These are phyloP conservation scores for Numenius phaeopus DNA, from an alignment of 2,797 vertebrate genomes.

Conservation along the genomic window DNA sequence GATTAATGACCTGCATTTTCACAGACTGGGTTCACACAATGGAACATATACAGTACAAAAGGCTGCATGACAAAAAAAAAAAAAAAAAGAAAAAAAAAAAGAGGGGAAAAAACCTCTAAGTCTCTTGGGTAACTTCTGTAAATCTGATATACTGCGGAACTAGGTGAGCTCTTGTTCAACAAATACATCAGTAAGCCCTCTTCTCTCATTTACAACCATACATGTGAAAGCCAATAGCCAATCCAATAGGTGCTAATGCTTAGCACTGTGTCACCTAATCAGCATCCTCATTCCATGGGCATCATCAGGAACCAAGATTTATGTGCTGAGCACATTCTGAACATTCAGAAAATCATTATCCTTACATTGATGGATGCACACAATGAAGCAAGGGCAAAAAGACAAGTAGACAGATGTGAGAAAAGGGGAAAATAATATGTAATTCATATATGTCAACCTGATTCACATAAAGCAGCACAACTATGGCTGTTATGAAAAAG, in stretches of 20 bases:
- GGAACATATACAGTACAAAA: not conserved
- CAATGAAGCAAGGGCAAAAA: not conserved
- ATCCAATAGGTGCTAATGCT: not conserved
- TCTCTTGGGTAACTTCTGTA: not conserved
- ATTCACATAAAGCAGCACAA: not conserved
- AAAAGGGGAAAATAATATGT: not conserved
- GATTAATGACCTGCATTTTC: not conserved
- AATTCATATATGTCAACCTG: not conserved
- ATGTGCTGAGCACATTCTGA: not conserved
- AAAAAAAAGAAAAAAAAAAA: not conserved
- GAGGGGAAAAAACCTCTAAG: not conserved
- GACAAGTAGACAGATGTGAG: not conserved
- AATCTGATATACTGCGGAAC: not conserved
- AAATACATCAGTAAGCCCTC: not conserved
- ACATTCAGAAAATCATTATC: not conserved
- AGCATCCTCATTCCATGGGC: not conserved
- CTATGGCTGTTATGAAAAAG: not conserved
- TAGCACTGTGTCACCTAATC: not conserved
- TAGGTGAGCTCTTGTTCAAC: not conserved
- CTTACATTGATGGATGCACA: not conserved
- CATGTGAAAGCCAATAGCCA: not conserved
- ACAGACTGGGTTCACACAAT: not conserved
- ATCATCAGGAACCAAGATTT: not conserved
- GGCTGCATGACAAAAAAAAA: not conserved
- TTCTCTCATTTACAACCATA: not conserved